Percentiles rank a stretch among this genome's conserved stretches.
Evolutionary conservation across 1,140 invertebrate genomes (phyloP).

Genomic region (Pissodes strobi): DNA sequence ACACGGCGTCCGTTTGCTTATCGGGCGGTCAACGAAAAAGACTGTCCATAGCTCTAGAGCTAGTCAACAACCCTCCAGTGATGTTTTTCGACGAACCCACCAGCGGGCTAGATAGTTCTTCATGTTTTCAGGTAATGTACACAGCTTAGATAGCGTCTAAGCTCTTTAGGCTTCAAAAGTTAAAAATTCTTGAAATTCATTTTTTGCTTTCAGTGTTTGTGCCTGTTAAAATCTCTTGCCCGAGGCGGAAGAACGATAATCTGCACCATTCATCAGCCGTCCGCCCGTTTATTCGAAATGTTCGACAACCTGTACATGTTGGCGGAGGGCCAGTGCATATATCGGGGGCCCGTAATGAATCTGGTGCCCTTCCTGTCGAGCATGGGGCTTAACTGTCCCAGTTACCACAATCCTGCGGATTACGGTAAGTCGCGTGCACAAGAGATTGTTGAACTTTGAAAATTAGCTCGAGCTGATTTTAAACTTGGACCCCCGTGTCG

Average conservation of each 20-base stretch:
- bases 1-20: constrained; percentile 78
- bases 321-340: constrained; percentile 90
- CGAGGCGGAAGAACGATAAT: constrained; percentile 87
- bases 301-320: constrained; percentile 92
- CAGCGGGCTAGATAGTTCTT: constrained; percentile 91
- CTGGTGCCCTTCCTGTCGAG: constrained; percentile 85
- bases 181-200: not conserved
- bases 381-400: constrained; percentile 84
- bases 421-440: constrained; percentile 67
- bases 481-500: not conserved
- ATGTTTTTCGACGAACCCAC: constrained; percentile 98
- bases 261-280: constrained; percentile 96
- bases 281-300: constrained; percentile 92
- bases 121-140: constrained; percentile 71
- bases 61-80: constrained; percentile 90
- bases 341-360: constrained; percentile 78
- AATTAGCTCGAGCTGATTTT: not conserved
- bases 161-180: not conserved
- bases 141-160: too few relatives aligned
- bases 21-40: constrained; percentile 94
- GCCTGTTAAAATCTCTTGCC: constrained; percentile 76
- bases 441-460: not conserved
- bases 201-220: constrained; percentile 72
- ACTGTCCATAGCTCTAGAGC: constrained; percentile 84
- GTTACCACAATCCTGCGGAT: constrained; percentile 95